Base-by-base conservation (phyloP, 1,140 invertebrate species). In the Frieseomelitta varia region DNA sequence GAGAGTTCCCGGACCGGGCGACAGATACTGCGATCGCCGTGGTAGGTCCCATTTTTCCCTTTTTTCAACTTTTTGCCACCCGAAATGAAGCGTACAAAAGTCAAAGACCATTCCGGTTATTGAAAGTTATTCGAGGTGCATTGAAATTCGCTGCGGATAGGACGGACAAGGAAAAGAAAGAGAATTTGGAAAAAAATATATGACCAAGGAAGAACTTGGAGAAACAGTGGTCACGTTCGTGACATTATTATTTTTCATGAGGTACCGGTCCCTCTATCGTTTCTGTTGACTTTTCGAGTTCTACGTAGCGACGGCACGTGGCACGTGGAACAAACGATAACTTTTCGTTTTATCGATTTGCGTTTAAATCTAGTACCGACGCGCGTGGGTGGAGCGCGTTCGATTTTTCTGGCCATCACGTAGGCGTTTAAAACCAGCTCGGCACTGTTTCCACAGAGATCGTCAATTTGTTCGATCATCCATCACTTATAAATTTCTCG, bases 321-420 rank as follows among this genome's bases (percentile, higher is more conserved):
- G 74, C 39, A 83, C 75, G 14, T n/a, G 58, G 65, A 19, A 68
- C 53, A 21, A 19, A 51, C 74, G 11, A 69, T 78, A 78, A 78
- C 65, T 83, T 55, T 69, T 3, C 51, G 58, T 83, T 69, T 78
- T 71, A 83, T 78, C 81, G 81, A 69, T 53, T 39, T 34, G n/a
- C 30, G 74, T 78, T 78, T 21, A 51, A 47, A 78, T 71, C 65
- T 67, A 68, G 51, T 19, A 21, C 34, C 24, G 11, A 6, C 4
- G 15, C 73, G 34, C 39, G 81, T 61, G 39, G 53, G 56, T n/a
- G 75, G 58, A 30, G 19, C n/a, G 51, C 19, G 3, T 24, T 69
- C 2, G 27, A 58, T 53, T 68, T 69, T 69, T 27, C n/a, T 14
- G 15, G 6, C 8, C 19, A 56, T 47, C 27, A 61, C 81, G 63